These are phyloP conservation scores for Egretta garzetta DNA, from an alignment of 2,113 vertebrate species.

Conservation along the genomic window DNA sequence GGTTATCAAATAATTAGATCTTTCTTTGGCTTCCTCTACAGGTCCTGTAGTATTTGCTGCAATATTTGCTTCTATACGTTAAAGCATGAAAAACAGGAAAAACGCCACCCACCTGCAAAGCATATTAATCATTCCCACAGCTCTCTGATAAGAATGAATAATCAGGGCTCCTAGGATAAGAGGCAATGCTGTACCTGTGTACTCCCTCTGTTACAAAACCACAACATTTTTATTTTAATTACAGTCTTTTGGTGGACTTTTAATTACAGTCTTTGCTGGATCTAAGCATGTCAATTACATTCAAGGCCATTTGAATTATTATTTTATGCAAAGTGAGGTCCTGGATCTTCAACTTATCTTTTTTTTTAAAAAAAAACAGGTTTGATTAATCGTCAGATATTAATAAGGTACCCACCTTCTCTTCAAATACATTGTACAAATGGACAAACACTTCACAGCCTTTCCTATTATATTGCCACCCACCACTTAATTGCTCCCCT, in stretches of 20 bases:
- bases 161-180: neutral
- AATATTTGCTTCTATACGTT: neutral
- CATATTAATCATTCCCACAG: neutral
- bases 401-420: neutral
- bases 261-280: neutral
- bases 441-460: neutral
- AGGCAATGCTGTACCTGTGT: neutral
- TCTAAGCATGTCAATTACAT: neutral
- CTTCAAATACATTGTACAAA: neutral
- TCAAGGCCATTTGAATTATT: neutral
- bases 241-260: neutral
- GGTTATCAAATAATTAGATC: neutral
- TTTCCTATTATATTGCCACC: neutral
- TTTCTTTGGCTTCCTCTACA: neutral
- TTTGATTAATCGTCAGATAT: neutral
- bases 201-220: neutral
- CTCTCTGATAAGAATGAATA: neutral
- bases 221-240: neutral
- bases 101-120: neutral
- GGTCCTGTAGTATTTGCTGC: neutral
- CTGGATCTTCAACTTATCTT: neutral
- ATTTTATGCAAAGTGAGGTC: neutral
- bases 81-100: conserved; percentile 32
- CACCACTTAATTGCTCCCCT: neutral
- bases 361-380: neutral